These are phyloP conservation scores for Euplagia quadripunctaria DNA, from an alignment of 2,888 invertebrate genomes.

Conservation along the genomic window DNA sequence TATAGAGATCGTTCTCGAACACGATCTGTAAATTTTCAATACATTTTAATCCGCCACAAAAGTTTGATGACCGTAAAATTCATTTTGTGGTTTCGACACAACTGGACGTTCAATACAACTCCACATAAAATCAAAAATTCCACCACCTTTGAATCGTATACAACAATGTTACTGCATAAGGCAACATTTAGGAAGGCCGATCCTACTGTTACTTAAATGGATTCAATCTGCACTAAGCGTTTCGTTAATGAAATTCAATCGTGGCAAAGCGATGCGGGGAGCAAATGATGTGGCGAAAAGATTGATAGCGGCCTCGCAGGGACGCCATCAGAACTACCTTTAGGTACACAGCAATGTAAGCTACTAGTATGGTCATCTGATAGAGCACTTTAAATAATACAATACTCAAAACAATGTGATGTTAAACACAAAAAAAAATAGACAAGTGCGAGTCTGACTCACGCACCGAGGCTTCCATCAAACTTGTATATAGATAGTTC, in stretches of 20 bases:
- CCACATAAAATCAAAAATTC: conserved; percentile 59
- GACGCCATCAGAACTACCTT: conserved; percentile 50
- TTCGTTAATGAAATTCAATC: conserved; percentile 87
- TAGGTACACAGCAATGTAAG: conserved; percentile 36
- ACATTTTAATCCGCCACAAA: conserved; percentile 24
- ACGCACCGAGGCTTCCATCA: too few relatives aligned
- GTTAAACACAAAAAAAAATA: not conserved
- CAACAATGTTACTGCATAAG: conserved; percentile 62
- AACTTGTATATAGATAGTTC: too few relatives aligned
- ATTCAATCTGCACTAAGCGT: conserved; percentile 87
- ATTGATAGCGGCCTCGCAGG: conserved; percentile 76
- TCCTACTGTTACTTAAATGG: conserved; percentile 83
- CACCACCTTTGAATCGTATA: conserved; percentile 51
- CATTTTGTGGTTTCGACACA: conserved; percentile 8
- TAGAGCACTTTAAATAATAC: not conserved
- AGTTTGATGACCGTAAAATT: conserved; percentile 35
- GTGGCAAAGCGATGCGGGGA: conserved; percentile 76
- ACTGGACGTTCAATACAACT: conserved; percentile 51
- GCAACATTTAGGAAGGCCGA: conserved; percentile 68
- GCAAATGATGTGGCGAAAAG: conserved; percentile 87
- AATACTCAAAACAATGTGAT: not conserved
- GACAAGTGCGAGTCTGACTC: not conserved
- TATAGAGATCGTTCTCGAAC: not conserved
- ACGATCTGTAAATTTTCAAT: not conserved
- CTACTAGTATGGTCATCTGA: conserved; percentile 35